A percentile compares a stretch with the other conserved stretches of the same genome.
Evolutionary conservation across 2,797 vertebrate genomes (phyloP).

Genomic region (Galaxias olidus): DNA sequence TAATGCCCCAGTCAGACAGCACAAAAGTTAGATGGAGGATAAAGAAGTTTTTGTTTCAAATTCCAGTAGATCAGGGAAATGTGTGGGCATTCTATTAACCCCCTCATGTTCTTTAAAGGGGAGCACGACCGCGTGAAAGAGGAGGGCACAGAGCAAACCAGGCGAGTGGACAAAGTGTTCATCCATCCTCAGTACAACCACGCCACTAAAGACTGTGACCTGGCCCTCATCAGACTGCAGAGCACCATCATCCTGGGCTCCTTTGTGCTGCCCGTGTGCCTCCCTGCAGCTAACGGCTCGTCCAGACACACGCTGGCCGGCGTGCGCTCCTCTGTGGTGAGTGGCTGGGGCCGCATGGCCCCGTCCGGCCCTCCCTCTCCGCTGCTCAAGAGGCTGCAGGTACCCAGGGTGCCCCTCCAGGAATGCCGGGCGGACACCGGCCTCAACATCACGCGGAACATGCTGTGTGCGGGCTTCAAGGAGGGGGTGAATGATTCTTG

Average conservation of each 20-base stretch:
- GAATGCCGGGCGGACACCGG: conserved; percentile 76
- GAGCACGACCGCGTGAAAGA: conserved; percentile 65
- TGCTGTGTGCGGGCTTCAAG: conserved; percentile 89
- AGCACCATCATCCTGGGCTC: conserved; percentile 65
- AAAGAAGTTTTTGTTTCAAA: too few species aligned
- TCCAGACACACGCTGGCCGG: conserved; percentile 73
- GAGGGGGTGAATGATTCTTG: conserved; percentile 82
- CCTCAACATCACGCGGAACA: conserved; percentile 83
- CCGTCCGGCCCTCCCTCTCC: conserved; percentile 68
- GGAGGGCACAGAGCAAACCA: conserved; percentile 79
- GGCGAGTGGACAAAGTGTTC: conserved; percentile 62
- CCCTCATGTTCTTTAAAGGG: conserved; percentile 64
- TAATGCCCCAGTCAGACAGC: background rate
- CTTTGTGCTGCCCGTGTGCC: conserved; percentile 82
- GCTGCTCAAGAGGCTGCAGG: conserved; percentile 76
- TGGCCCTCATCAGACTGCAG: conserved; percentile 81
- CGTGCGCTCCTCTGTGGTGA: conserved; percentile 81
- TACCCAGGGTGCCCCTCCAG: conserved; percentile 81
- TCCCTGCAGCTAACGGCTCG: conserved; percentile 72
- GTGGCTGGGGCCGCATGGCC: conserved; percentile 89
- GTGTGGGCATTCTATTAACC: conserved; percentile 1
- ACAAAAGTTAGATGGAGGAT: too few species aligned
- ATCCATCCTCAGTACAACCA: conserved; percentile 72
- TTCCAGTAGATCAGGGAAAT: background rate
- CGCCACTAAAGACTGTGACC: conserved; percentile 72